Evolutionary conservation across 2,888 invertebrate genomes (phyloP), one percentile per base, ranked within the genome.

Genomic region (Polyommatus iphigenia): DNA sequence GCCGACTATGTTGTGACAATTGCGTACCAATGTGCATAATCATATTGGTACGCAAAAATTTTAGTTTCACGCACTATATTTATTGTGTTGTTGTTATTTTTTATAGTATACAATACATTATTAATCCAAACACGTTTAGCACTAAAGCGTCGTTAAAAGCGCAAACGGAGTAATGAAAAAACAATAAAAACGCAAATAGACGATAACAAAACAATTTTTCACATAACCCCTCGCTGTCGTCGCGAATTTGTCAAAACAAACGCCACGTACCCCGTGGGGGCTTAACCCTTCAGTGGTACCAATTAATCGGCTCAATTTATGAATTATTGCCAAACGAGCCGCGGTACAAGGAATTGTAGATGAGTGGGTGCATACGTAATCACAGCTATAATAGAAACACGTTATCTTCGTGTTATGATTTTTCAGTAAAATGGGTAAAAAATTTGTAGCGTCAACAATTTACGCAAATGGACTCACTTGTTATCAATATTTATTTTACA

Each of bases 241-340:
- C 85, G 85, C 85, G 84, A 86, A 86, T 90, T 89, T 88, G 91
- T 91, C 90, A 91, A 87, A 91, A 90, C 89, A 90, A 89, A 89
- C 84, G 86, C 83, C 83, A 83, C 83, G 82, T 81, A 78, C 77
- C 80, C 78, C 77, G 81, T 84, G 82, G 85, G 85, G 89, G 88
- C 86, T 82, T 87, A 90, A 91, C 92, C 92, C 93, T 91, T 91
- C 86, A 85, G 81, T 81, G 82, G 81, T 88, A 90, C 91, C 93
- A 92, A 93, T 93, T 92, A 93, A 92, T 92, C 89, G 91, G 90
- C 87, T 88, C 92, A 91, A 92, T 92, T 92, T 92, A 91, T 93
- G 91, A 92, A 91, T 92, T 92, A 92, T 90, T 89, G 88, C 90
- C 83, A 84, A 85, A 85, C 86, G 85, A 84, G 86, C 88, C 88